These are phyloP conservation scores for Pantherophis alleghaniensis DNA, from an alignment of 2,797 vertebrate genomes.

Conservation along the genomic window DNA sequence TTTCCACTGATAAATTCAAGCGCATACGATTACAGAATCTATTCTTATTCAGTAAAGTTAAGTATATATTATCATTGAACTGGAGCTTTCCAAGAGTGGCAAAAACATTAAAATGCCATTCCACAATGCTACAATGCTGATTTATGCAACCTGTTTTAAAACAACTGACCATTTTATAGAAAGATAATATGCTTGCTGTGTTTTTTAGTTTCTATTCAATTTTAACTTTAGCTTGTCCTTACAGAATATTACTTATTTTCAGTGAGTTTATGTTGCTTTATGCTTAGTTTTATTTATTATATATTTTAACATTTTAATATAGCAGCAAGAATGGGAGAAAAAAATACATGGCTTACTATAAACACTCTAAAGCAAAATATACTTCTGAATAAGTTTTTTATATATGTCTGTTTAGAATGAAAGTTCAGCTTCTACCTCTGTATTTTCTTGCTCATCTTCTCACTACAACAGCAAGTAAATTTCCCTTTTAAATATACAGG, in stretches of 20 bases:
- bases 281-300: neutral
- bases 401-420: slow-evolving; percentile 60
- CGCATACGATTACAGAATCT: neutral
- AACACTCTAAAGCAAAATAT: slow-evolving; percentile 36
- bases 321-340: neutral
- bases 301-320: neutral
- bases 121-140: neutral
- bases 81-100: neutral
- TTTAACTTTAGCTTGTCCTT: neutral
- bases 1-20: neutral
- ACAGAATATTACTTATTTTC: neutral
- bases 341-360: neutral
- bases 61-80: neutral
- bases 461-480: slow-evolving; percentile 54
- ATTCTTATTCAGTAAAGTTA: neutral
- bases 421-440: slow-evolving; percentile 59
- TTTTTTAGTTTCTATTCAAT: neutral
- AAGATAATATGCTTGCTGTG: neutral
- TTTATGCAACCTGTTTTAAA: neutral
- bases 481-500: slow-evolving; percentile 63
- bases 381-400: slow-evolving; percentile 39
- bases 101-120: neutral
- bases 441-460: slow-evolving; percentile 56
- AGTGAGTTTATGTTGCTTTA: neutral
- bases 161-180: neutral